Evolutionary conservation across 2,888 invertebrate species (phyloP), one percentile per base, ranked within the genome.

Genomic region (Drepana falcataria): DNA sequence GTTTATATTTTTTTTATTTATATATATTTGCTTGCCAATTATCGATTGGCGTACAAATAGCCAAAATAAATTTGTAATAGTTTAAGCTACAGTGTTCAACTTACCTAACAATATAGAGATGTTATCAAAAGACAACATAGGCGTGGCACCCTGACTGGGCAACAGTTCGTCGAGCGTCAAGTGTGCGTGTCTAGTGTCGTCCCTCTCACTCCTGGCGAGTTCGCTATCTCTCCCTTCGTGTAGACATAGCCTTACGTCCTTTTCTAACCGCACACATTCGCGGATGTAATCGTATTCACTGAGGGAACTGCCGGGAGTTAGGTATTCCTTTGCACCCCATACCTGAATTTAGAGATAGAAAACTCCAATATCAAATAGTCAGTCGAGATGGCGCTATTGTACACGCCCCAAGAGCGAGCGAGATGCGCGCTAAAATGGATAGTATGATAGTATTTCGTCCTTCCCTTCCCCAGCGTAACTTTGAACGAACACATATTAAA

Each of bases 201-300:
- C 98, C 72, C 94, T 92, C 52, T 93, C 95, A 0, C 96, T 96
- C 76, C 98, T 92, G 0, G 96, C 95, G 62, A 94, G 93, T 60
- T 95, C 93, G 55, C 93, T 93, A 62, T 94, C 93, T 41, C 92
- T 91, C 65, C 95, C 95, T 48, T 94, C 92, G 59, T 93, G 93
- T 1, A 95, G 79, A 53, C 93, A 94, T 59, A 96, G 80, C 47
- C 93, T 91, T 2, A 98, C 96, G 83, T 98, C 98, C 75, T 95
- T 94, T 79, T 98, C 98, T 72, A 98, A 85, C 75, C 98, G 98
- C 56, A 98, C 95, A 80, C 98, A 98, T 71, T 95, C 95, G 71
- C 98, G 97, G 55, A 98, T 95, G 79, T 98, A 98, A 80, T 97
- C 97, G 81, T 98, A 96, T 79, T 98, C 97, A 59, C 95, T 95